Conservation (phyloP, 2,797 vertebrate genomes). For the Silurus aristotelis region DNA sequence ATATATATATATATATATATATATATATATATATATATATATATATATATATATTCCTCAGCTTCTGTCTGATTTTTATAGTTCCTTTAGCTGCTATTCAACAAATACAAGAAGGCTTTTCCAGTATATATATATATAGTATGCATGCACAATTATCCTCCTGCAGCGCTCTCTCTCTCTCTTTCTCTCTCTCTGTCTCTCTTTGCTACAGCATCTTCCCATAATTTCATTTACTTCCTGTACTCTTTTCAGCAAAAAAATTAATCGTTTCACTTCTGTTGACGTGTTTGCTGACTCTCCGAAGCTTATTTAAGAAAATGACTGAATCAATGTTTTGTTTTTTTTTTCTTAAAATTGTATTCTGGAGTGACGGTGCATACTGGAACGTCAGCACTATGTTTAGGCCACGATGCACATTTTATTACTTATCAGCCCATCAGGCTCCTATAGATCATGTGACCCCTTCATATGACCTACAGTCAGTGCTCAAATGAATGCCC, state of each 20-base stretch:
- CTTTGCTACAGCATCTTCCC: conserved; percentile 6
- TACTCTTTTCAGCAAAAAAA: conserved; percentile 11
- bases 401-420: neutral
- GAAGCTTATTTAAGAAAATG: conserved; percentile 25
- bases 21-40: no score
- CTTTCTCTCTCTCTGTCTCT: no score
- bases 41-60: no score
- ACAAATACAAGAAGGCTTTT: no score
- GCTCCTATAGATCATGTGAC: neutral
- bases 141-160: neutral
- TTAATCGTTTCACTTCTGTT: conserved; percentile 1
- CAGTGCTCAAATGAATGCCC: neutral
- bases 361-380: neutral
- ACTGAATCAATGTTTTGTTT: conserved; percentile 4
- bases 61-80: no score
- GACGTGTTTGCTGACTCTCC: conserved; percentile 35
- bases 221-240: conserved; percentile 32
- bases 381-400: neutral
- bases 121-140: neutral
- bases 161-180: neutral
- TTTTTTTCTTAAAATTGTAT: neutral
- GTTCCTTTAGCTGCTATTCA: no score
- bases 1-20: no score
- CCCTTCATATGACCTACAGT: neutral
- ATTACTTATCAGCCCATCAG: neutral